Evolutionary conservation across 2,797 vertebrate species (phyloP).

Genomic region (Centropyge bicolor): DNA sequence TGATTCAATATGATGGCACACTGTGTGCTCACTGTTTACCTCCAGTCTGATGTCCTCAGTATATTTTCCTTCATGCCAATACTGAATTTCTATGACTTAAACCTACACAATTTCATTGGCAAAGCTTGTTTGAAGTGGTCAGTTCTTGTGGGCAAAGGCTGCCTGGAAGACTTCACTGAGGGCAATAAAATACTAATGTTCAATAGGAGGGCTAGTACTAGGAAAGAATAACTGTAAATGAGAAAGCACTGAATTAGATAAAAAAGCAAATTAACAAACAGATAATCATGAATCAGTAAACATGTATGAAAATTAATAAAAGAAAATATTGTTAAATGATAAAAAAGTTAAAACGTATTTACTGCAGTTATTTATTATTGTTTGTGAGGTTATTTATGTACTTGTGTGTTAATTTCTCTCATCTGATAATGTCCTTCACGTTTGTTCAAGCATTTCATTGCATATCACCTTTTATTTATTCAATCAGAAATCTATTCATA

Average conservation of each 20-base stretch:
- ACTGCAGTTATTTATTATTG: neutral
- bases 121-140: neutral
- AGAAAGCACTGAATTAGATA: no score
- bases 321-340: no score
- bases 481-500: no score
- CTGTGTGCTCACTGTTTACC: neutral
- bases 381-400: neutral
- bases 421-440: no score
- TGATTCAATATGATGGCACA: neutral
- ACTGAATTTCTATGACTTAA: neutral
- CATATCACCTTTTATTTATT: no score
- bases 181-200: no score
- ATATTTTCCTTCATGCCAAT: slow-evolving; percentile 3
- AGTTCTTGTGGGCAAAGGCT: neutral
- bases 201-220: no score
- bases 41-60: neutral
- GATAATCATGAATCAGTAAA: neutral
- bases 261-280: no score
- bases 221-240: no score
- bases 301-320: neutral
- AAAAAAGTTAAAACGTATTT: neutral
- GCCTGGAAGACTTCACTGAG: neutral
- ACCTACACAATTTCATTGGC: neutral
- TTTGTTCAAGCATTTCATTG: no score
- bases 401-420: no score